Base-by-base conservation (phyloP, 2,888 invertebrate genomes). In the Temnothorax rugatulus region DNA sequence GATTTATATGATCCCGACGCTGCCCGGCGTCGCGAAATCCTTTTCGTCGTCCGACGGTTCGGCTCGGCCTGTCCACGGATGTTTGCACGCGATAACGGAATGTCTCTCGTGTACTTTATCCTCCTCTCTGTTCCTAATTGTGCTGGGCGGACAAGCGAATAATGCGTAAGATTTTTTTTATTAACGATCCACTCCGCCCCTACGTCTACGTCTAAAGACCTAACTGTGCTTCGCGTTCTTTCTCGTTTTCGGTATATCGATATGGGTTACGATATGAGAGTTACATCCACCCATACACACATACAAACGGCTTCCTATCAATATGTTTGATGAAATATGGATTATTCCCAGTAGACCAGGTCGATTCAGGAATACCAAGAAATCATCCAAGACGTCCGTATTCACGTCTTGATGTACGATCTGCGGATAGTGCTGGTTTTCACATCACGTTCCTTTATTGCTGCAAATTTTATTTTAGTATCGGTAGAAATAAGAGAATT, bases 261-360 rank as follows among this genome's bases (percentile, higher is more conserved):
- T 68, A 68, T 73, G 44, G 57, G 59, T 73, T 54, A 50, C 74
- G 59, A 76, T 52, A 76, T 59, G 41, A 77, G 63, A 68, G 79
- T 47, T 77, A 77, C n/a, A 77, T 69, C 29, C 29, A 34, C 21
- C 21, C 25, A n/a, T 69, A 75, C 50, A 47, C 57, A 73, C 50
- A 63, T 73, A 29, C 29, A 52, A 52, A 50, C 57, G 74, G 79
- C 44, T 47, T 66, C 34, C 77, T 75, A 86, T 74, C 87, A 92
- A 92, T 93, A 92, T 90, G 92, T 92, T 92, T 89, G 88, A 89
- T 90, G 90, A 92, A 92, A 92, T 93, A 92, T 93, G 91, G 91
- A 93, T 93, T 90, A 91, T 90, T 91, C 92, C 92, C 92, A 84
- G 86, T 86, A 89, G 93, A 91, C 87, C 71, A 63, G 79, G 52